Base-by-base conservation (phyloP, 2,888 invertebrate species). In the Apamea monoglypha region DNA sequence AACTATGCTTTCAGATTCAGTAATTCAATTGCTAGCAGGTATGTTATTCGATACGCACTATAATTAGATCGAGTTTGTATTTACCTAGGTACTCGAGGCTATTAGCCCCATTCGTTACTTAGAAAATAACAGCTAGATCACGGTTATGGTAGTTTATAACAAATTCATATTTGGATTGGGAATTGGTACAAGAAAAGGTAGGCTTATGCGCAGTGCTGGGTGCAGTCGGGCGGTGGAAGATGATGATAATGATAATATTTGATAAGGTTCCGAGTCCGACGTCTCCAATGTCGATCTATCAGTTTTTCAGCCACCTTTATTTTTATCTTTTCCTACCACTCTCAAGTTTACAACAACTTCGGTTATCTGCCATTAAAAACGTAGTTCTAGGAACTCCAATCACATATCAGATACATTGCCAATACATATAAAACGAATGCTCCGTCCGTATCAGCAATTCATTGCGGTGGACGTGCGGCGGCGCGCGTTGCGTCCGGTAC, bases 341-440 rank as follows among this genome's bases (percentile, higher is more conserved):
- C 32, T 21, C n/a, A 32, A 74, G 67, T 68, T 50, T 6, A 25
- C 36, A 8, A n/a, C 64, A 59, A 68, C 29, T 53, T 29, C 36
- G 32, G 8, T 70, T 36, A 21, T 4, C 44, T 53, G 44, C 21
- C 69, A 76, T 84, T 83, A 73, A 75, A 72, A 75, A 32, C 59
- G 40, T 66, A 69, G 64, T 50, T 44, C 36, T 47, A 36, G 47
- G 61, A 68, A 75, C 59, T 76, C 66, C 74, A 72, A 78, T 84
- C 83, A 83, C 87, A 83, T 84, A 76, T 73, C 68, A 67, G 66
- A 87, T 84, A 77, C 59, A 85, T 85, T 85, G 85, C 63, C 85
- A 85, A 85, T 85, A 84, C 74, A 85, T 85, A 85, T 87, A 80
- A 85, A 85, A 50, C 66, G 85, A 76, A 50, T 61, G 59, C 63